Conservation (phyloP, 2,888 invertebrate species). For the Ctenicera cuprea region DNA sequence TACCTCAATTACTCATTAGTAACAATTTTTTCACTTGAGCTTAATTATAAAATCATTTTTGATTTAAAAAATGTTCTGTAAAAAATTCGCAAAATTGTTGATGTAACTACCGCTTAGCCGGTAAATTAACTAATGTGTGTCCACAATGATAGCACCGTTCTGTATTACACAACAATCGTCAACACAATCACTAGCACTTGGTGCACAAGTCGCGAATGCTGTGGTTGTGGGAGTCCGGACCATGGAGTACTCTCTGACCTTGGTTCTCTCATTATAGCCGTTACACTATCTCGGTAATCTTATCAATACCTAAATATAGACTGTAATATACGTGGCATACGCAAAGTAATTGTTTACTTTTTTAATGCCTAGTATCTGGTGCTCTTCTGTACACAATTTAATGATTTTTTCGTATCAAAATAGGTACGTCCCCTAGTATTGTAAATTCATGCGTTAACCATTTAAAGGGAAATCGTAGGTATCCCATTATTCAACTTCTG, state of each 20-base stretch:
- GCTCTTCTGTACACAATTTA: background rate
- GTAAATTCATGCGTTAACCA: too few relatives aligned
- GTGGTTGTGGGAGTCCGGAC: conserved; percentile 38
- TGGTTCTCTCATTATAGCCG: conserved; percentile 62
- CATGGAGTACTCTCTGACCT: conserved; percentile 59
- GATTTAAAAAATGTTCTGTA: too few relatives aligned
- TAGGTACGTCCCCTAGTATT: too few relatives aligned
- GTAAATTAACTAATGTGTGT: background rate
- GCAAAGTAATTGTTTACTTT: conserved; percentile 47
- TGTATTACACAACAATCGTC: conserved; percentile 3
- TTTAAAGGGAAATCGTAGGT: too few relatives aligned
- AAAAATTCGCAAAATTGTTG: too few relatives aligned
- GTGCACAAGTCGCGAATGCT: conserved; percentile 22
- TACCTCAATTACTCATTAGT: background rate
- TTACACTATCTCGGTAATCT: conserved; percentile 66
- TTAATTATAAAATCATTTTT: too few relatives aligned
- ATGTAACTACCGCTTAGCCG: too few relatives aligned
- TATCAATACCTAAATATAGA: conserved; percentile 67
- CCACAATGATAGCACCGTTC: background rate
- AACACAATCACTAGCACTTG: conserved; percentile 7
- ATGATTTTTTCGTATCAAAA: background rate
- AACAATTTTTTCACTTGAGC: too few relatives aligned
- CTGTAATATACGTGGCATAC: conserved; percentile 46
- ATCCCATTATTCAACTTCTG: too few relatives aligned
- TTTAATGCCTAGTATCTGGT: conserved; percentile 30